Percentiles rank a stretch among this genome's conserved stretches.
Conservation (phyloP, 2,113 vertebrate genomes). For the Apodemus speciosus region DNA sequence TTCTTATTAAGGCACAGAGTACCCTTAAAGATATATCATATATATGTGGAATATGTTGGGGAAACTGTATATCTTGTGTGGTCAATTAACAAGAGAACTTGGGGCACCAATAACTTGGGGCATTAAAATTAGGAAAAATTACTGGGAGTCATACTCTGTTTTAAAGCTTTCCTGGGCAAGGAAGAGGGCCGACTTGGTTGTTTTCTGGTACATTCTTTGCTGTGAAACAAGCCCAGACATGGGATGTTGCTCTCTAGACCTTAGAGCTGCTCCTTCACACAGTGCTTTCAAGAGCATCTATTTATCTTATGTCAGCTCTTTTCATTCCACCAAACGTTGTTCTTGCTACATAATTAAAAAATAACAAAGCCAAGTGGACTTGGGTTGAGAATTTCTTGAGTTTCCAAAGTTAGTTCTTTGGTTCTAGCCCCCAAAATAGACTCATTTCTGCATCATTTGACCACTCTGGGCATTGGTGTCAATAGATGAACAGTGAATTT, state of each 20-base stretch:
- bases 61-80: background rate
- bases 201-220: background rate
- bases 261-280: background rate
- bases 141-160: background rate
- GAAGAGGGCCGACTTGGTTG: background rate
- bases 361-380: background rate
- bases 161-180: background rate
- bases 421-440: background rate
- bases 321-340: background rate
- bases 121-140: background rate
- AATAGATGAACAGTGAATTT: background rate
- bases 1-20: background rate
- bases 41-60: background rate
- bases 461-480: background rate
- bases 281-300: background rate
- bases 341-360: constrained; percentile 20
- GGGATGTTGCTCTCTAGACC: background rate
- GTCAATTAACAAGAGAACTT: background rate
- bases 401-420: background rate
- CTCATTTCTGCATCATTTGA: constrained; percentile 5
- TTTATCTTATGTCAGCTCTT: background rate
- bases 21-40: background rate
- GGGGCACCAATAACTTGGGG: background rate
- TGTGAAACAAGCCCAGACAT: background rate
- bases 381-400: background rate